Evolutionary conservation across 1,140 invertebrate genomes (phyloP).

Genomic region (Adoxophyes honmai): DNA sequence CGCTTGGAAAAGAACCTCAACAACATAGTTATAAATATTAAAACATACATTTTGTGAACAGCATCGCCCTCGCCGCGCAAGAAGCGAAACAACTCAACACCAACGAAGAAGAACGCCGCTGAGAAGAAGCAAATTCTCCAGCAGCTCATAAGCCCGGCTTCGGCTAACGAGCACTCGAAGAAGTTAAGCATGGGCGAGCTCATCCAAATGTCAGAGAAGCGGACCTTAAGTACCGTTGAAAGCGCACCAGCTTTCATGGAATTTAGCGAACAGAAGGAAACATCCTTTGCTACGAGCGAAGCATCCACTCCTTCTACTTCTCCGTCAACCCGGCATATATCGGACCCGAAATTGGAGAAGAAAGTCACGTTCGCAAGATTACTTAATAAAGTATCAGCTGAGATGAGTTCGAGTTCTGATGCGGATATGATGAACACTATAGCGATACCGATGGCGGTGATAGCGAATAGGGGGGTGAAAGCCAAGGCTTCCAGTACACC

Average conservation of each 20-base stretch:
- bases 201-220: conserved; percentile 82
- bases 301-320: conserved; percentile 68
- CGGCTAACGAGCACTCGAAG: conserved; percentile 70
- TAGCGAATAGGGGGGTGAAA: conserved; percentile 59
- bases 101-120: conserved; percentile 82
- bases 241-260: conserved; percentile 68
- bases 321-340: conserved; percentile 73
- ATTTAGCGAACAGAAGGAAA: conserved; percentile 75
- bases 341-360: conserved; percentile 83
- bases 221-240: conserved; percentile 64
- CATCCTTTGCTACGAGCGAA: conserved; percentile 75
- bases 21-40: conserved; percentile 22
- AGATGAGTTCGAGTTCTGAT: conserved; percentile 84
- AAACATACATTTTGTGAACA: conserved; percentile 47
- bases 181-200: conserved; percentile 82
- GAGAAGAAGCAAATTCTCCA: conserved; percentile 87
- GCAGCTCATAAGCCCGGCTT: conserved; percentile 79
- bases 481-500: conserved; percentile 74
- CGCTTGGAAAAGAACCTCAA: conserved; percentile 29
- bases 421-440: conserved; percentile 79
- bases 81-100: conserved; percentile 85
- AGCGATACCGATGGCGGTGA: conserved; percentile 68
- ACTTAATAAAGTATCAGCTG: conserved; percentile 84
- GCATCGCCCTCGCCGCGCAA: conserved; percentile 84
- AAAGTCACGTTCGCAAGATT: conserved; percentile 87